Conservation (phyloP, 64 coral and sea anemone genomes). For the Pocillopora damicornis region DNA sequence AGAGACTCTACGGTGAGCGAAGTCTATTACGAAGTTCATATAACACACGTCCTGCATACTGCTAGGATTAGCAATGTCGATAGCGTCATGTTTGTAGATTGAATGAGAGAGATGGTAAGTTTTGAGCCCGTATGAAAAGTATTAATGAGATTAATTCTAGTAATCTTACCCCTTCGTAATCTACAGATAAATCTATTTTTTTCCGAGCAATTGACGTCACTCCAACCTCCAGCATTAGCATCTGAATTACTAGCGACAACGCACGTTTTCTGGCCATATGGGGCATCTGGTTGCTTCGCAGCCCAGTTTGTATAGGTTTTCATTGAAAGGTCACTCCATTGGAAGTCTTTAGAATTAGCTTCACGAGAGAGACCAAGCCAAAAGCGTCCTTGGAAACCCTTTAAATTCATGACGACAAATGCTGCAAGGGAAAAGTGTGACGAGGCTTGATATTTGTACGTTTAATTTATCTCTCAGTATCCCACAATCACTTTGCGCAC, state of each 20-base stretch:
- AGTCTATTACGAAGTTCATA: too few relatives aligned
- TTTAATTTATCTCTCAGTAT: background rate
- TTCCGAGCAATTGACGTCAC: conserved; percentile 51
- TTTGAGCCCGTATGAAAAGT: background rate
- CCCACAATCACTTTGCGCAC: too few relatives aligned
- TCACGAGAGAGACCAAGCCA: conserved; percentile 76
- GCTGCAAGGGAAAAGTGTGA: conserved; percentile 32
- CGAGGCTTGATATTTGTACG: background rate
- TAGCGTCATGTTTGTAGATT: too few relatives aligned
- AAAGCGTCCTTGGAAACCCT: conserved; percentile 60
- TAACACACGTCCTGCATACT: too few relatives aligned
- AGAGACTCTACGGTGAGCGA: too few relatives aligned
- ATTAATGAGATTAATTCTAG: background rate
- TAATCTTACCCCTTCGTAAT: conserved; percentile 67
- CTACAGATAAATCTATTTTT: conserved; percentile 75
- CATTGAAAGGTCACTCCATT: conserved; percentile 71
- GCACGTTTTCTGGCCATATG: conserved; percentile 26
- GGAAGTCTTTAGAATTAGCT: conserved; percentile 26
- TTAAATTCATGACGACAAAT: conserved; percentile 51
- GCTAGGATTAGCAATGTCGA: too few relatives aligned
- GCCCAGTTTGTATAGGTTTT: conserved; percentile 71
- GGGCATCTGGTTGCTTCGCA: conserved; percentile 40
- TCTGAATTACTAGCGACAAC: conserved; percentile 56
- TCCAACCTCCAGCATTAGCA: conserved; percentile 65
- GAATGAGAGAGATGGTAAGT: too few relatives aligned